Evolutionary conservation across 2,113 vertebrate genomes (phyloP), one percentile per base, ranked within the genome.

Genomic region (Camelus dromedarius): DNA sequence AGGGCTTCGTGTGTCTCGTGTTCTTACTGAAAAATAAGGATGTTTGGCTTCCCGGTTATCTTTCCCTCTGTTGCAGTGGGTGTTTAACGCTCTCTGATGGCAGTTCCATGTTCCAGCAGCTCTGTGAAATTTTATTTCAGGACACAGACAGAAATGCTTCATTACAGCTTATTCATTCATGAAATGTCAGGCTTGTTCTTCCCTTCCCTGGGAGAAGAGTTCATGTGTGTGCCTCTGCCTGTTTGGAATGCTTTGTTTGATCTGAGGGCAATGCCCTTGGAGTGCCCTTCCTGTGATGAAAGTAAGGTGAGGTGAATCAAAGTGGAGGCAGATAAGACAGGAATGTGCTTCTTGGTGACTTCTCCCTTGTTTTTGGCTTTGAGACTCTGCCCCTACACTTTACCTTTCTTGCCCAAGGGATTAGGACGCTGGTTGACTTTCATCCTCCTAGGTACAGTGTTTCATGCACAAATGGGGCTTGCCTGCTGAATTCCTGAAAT

Each of bases 201-300:
- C 96, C 8, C 79, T 69, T 73, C 16, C 60, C 93, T 92, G 94
- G 89, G 97, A 97, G 98, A 95, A 93, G 93, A 92, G 79, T 96
- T 97, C 98, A 95, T 98, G 96, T 98, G 98, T 98, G 97, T 98
- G 99, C 97, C 98, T 98, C 95, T 97, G 95, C 97, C 93, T 98
- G 46, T 94, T 93, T 98, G 96, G 97, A 97, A 97, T 98, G 97
- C 96, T 96, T 87, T 98, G 96, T 98, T 98, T 98, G 97, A 97
- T 97, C 86, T 88, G 90, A 96, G 81, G 91, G 84, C 69, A 96
- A 89, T 98, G 97, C 94, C 98, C 98, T 98, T 98, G 89, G 95
- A 95, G 79, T 98, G 98, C 97, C 98, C 98, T 98, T 99, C 98
- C 98, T 98, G 97, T 98, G 97, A 95, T 97, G 96, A 98, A 98